These are phyloP conservation scores for Paramisgurnus dabryanus DNA, from an alignment of 2,113 vertebrate genomes.

Conservation along the genomic window DNA sequence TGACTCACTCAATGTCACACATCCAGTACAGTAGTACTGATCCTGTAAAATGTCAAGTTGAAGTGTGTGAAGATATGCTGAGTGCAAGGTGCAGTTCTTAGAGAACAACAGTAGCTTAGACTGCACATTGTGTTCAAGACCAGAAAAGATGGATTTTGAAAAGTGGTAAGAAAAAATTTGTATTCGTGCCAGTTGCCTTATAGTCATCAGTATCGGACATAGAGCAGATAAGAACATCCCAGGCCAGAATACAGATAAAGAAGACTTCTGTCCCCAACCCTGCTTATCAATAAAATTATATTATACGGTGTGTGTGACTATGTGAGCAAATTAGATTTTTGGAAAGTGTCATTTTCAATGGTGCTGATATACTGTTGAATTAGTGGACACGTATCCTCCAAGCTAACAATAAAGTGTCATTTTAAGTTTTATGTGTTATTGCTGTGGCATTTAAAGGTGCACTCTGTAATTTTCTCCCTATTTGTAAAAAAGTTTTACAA, in stretches of 20 bases:
- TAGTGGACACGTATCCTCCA: conserved; percentile 2
- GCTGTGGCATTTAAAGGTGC: background rate
- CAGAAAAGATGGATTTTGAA: conserved; percentile 11
- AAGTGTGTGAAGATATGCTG: background rate
- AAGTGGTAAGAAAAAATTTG: conserved; percentile 34
- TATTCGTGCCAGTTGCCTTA: conserved; percentile 49
- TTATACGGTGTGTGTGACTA: conserved; percentile 45
- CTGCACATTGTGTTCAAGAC: conserved; percentile 20
- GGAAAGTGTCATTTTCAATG: conserved; percentile 59
- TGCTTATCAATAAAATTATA: conserved; percentile 60
- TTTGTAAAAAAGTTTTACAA: too few relatives aligned
- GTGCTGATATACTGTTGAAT: conserved; percentile 17
- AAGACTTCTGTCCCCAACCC: conserved; percentile 14
- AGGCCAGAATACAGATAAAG: conserved; percentile 48
- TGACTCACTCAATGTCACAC: conserved; percentile 2
- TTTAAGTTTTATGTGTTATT: background rate
- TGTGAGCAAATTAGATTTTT: conserved; percentile 54
- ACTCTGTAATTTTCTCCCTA: too few relatives aligned
- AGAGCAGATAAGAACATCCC: conserved; percentile 45
- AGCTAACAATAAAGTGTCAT: background rate
- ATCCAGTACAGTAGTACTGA: background rate
- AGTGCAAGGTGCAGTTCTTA: background rate
- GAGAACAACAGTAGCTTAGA: conserved; percentile 22
- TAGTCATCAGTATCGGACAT: conserved; percentile 50
- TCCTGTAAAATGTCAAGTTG: conserved; percentile 35